Conservation (phyloP, 2,797 vertebrate genomes). For the Hafferia zeledoni region DNA sequence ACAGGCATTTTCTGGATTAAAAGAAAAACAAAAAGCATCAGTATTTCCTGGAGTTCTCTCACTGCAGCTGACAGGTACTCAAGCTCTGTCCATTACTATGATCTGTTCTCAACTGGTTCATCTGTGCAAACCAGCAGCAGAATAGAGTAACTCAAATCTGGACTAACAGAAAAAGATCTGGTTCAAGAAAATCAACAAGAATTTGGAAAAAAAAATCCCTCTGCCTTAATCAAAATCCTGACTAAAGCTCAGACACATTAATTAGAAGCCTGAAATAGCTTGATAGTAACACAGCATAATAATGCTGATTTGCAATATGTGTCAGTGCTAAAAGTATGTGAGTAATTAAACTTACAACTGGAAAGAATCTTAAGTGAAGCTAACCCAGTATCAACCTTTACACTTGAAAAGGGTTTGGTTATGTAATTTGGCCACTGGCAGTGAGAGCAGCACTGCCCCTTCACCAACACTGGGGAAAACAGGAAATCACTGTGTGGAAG, state of each 20-base stretch:
- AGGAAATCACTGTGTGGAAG: constrained; percentile 17
- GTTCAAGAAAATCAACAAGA: not conserved
- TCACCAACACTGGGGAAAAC: not conserved
- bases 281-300: not conserved
- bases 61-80: not conserved
- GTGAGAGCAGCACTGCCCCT: not conserved
- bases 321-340: not conserved
- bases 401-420: not conserved
- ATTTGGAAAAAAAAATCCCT: not conserved
- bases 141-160: not conserved
- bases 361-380: not conserved
- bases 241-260: not conserved
- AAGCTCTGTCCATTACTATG: not conserved
- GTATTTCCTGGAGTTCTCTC: not conserved
- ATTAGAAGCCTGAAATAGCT: not conserved
- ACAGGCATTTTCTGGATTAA: constrained; percentile 90
- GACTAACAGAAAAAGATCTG: not conserved
- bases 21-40: not conserved
- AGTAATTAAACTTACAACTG: not conserved
- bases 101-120: not conserved
- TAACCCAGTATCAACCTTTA: not conserved
- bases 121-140: not conserved
- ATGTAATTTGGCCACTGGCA: not conserved
- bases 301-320: not conserved
- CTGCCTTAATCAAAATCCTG: not conserved